A percentile compares a stretch with the other conserved stretches of the same genome.
Conservation (phyloP, 2,888 invertebrate species). For the Halictus quadricinctus region DNA sequence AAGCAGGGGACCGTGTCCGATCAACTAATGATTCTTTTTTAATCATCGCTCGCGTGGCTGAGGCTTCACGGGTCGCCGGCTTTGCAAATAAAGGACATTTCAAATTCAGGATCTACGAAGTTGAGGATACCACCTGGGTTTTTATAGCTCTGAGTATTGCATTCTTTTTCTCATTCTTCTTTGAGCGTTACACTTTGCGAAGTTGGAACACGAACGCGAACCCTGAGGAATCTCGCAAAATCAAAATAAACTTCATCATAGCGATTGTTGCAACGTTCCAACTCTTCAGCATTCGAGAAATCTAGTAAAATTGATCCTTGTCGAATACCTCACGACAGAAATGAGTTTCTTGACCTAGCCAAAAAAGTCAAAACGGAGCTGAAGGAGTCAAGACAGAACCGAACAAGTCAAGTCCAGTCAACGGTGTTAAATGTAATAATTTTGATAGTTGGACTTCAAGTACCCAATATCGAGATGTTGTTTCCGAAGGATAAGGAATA, state of each 20-base stretch:
- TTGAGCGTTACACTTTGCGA: background rate
- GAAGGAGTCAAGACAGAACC: too few relatives aligned
- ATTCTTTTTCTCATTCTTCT: background rate
- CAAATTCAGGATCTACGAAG: background rate
- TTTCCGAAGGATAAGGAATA: background rate
- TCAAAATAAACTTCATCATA: background rate
- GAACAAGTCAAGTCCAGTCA: too few relatives aligned
- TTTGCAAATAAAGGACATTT: background rate
- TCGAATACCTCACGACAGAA: background rate
- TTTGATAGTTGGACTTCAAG: too few relatives aligned
- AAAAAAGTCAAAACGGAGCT: too few relatives aligned
- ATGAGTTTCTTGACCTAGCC: background rate
- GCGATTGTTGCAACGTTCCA: background rate
- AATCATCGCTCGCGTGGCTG: background rate
- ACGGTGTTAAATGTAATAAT: too few relatives aligned
- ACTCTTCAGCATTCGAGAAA: too few relatives aligned
- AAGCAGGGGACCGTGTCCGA: conserved; percentile 1
- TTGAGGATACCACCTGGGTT: background rate
- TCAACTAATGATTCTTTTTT: background rate
- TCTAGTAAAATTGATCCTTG: too few relatives aligned
- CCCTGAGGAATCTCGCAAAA: background rate
- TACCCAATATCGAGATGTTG: background rate
- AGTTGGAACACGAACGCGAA: background rate
- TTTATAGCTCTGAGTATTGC: background rate
- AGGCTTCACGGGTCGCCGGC: background rate